Conservation (phyloP, 2,888 invertebrate genomes). For the Allolobophora icterica region DNA sequence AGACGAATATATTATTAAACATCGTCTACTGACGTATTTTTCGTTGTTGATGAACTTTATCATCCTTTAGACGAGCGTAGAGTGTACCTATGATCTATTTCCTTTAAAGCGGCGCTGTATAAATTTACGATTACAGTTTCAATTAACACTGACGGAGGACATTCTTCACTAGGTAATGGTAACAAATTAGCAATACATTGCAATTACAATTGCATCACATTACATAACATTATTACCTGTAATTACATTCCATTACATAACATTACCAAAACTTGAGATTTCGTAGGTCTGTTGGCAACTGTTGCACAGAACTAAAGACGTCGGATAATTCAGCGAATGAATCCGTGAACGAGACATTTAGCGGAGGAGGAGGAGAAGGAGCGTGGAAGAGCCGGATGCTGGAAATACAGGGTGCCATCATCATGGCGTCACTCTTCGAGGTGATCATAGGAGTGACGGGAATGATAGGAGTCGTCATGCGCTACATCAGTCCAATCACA, state of each 20-base stretch:
- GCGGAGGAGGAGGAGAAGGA: background rate
- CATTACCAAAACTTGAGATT: background rate
- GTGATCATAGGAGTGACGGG: conserved; percentile 76
- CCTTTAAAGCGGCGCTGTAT: too few relatives aligned
- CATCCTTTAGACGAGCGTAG: too few relatives aligned
- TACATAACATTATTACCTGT: background rate
- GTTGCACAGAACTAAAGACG: background rate
- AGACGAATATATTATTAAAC: too few relatives aligned
- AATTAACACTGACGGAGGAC: too few relatives aligned
- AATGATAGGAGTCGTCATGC: conserved; percentile 76
- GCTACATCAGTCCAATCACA: conserved; percentile 80
- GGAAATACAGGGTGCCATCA: conserved; percentile 79
- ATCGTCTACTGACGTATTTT: too few relatives aligned
- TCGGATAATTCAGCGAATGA: background rate
- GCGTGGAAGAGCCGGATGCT: conserved; percentile 20
- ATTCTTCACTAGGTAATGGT: too few relatives aligned
- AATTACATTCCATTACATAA: background rate
- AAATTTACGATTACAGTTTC: too few relatives aligned
- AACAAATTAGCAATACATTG: too few relatives aligned
- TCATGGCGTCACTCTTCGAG: conserved; percentile 79
- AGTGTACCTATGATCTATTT: too few relatives aligned
- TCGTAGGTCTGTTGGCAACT: too few relatives aligned
- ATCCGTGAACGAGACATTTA: background rate
- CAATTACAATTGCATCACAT: background rate
- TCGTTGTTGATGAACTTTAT: too few relatives aligned